phyloP scores from a whole-genome alignment of 1,140 invertebrate species.

The Sesamia nonagrioides region DNA sequence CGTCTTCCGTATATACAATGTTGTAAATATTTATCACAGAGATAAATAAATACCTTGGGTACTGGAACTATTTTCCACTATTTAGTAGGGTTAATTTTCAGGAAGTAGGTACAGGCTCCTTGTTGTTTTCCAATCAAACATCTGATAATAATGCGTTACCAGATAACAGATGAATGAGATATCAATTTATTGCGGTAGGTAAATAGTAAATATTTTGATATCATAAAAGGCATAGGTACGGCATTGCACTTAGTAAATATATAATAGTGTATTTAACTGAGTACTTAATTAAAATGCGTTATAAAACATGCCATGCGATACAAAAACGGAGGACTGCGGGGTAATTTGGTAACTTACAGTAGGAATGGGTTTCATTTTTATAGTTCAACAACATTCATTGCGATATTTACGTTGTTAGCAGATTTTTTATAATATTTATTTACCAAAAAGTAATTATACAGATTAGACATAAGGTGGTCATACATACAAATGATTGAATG shows the following conservation, averaged over 20 bases:
- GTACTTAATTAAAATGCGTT: not conserved
- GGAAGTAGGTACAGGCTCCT: conserved; percentile 15
- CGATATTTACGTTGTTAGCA: too few species aligned
- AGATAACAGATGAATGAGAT: conserved; percentile 37
- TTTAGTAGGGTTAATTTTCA: not conserved
- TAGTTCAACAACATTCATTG: too few species aligned
- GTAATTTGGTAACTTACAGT: too few species aligned
- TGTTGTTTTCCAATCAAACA: conserved; percentile 33
- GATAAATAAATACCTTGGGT: too few species aligned
- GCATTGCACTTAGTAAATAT: not conserved
- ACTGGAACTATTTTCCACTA: not conserved
- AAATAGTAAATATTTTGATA: conserved; percentile 9
- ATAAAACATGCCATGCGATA: not conserved
- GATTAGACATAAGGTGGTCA: too few species aligned
- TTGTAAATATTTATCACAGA: too few species aligned
- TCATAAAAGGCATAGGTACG: conserved; percentile 18
- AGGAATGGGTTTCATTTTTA: too few species aligned
- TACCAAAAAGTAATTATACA: too few species aligned
- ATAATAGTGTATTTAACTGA: not conserved
- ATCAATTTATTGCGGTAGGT: conserved; percentile 16
- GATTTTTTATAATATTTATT: too few species aligned
- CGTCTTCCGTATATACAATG: too few species aligned
- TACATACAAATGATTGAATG: too few species aligned
- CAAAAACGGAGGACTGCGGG: too few species aligned
- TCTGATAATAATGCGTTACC: conserved; percentile 11